These are phyloP conservation scores for Melopsittacus undulatus DNA, from an alignment of 2,797 vertebrate genomes.

Conservation along the genomic window DNA sequence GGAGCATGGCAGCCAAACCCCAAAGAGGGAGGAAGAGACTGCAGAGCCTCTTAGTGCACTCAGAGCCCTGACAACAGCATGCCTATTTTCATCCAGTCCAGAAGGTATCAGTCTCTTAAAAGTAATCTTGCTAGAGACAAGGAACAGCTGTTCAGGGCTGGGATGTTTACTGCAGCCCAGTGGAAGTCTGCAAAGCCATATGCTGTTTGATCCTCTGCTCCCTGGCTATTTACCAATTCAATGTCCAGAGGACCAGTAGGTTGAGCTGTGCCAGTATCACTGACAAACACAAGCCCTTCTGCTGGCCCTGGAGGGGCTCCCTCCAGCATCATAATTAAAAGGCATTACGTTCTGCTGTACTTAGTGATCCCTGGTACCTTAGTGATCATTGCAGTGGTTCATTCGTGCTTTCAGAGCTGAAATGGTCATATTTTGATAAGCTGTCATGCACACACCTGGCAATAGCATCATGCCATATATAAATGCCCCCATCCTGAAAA, in stretches of 20 bases:
- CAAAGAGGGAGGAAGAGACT: not conserved
- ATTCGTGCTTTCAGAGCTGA: not conserved
- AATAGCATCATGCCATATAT: not conserved
- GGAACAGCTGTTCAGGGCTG: conserved; percentile 49
- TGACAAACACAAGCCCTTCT: conserved; percentile 37
- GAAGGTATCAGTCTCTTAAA: conserved; percentile 58
- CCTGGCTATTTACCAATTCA: conserved; percentile 51
- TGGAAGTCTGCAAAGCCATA: conserved; percentile 56
- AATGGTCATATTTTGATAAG: not conserved
- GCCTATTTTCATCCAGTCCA: conserved; percentile 33
- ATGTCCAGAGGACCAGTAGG: conserved; percentile 24
- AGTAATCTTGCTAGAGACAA: conserved; percentile 53
- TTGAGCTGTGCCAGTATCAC: conserved; percentile 37
- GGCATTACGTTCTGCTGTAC: not conserved
- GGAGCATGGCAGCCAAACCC: not conserved
- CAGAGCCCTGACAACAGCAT: not conserved
- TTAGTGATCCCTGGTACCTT: not conserved
- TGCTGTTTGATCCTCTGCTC: conserved; percentile 50
- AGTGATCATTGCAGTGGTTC: not conserved
- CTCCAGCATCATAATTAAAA: not conserved
- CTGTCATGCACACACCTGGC: not conserved
- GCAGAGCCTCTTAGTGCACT: not conserved
- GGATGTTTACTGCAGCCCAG: conserved; percentile 41
- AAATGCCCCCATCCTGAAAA: not conserved
- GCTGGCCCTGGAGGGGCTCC: not conserved